Evolutionary conservation across 2,113 vertebrate species (phyloP), one percentile per base, ranked within the genome.

Genomic region (Murina feae): DNA sequence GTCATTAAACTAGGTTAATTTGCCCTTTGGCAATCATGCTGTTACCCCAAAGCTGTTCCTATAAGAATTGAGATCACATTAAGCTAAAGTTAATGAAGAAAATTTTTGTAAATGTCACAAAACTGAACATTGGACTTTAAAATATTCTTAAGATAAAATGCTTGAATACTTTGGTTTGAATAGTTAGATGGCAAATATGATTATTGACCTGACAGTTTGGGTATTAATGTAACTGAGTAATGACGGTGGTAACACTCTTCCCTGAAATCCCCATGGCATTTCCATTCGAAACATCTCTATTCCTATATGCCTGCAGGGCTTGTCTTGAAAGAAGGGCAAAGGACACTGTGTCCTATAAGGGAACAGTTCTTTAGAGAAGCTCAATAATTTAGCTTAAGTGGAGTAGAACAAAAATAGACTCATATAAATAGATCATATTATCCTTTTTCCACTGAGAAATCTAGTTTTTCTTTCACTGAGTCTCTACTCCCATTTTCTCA

Each of bases 31-130:
- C 51, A 35, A 65, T n/a, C 69, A 44, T 14, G 3, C 9, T 60
- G 11, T 83, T 91, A 82, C 79, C 21, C n/a, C 37, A 79, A 86
- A 51, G 47, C 14, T 88, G 65, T 81, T 58, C 18, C 16, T 71
- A 23, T n/a, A 65, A 84, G 91, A 90, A 58, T 21, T 32, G 21
- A 89, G 21, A 83, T 6, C 68, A 55, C 11, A 32, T 23, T 6
- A 69, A 74, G 16, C 13, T 53, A 75, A 66, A 72, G 1, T 58
- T 44, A 76, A 60, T 47, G 25, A 71, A 32, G 10, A 55, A 51
- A 53, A 58, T 9, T 47, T 79, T 51, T 93, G 12, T 72, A 78
- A 60, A 60, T 28, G 47, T 65, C 37, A 72, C 20, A n/a, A 85
- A 79, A 32, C 2, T 28, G 20, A 90, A 53, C 9, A 78, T 81